A percentile compares a stretch with the other conserved stretches of the same genome.
Conservation (phyloP, 2,113 vertebrate species). For the Gavia stellata region DNA sequence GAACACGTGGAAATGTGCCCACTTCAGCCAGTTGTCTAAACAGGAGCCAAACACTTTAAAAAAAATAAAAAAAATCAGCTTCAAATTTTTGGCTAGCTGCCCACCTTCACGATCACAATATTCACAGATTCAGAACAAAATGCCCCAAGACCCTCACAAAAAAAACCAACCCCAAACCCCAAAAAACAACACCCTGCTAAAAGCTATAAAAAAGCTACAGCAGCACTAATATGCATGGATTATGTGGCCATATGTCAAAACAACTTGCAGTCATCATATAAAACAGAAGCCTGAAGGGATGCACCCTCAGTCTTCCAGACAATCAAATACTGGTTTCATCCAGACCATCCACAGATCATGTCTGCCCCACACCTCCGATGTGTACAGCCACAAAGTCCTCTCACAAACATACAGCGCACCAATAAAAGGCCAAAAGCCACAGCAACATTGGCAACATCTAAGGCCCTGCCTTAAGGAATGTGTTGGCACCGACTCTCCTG, state of each 20-base stretch:
- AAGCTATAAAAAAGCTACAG: not conserved
- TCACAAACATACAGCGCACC: not conserved
- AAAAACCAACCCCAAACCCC: too few relatives aligned
- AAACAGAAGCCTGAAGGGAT: not conserved
- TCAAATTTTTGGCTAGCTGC: not conserved
- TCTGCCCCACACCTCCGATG: not conserved
- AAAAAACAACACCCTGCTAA: not conserved
- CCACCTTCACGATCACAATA: not conserved
- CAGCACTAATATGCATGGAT: not conserved
- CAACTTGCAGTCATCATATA: not conserved
- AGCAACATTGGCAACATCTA: not conserved
- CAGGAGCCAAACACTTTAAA: not conserved
- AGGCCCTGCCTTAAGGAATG: not conserved
- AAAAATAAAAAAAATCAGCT: not conserved
- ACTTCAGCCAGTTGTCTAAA: not conserved
- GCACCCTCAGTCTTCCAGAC: not conserved
- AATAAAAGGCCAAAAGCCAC: not conserved
- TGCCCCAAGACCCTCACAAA: not conserved
- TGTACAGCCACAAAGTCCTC: not conserved
- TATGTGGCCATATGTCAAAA: not conserved
- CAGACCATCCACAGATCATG: not conserved
- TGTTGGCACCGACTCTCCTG: not conserved
- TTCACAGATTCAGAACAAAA: not conserved
- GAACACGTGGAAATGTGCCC: constrained; percentile 12
- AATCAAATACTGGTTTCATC: not conserved